phyloP scores from a whole-genome alignment of 1,140 invertebrate species.

The Palaemon carinicauda region DNA sequence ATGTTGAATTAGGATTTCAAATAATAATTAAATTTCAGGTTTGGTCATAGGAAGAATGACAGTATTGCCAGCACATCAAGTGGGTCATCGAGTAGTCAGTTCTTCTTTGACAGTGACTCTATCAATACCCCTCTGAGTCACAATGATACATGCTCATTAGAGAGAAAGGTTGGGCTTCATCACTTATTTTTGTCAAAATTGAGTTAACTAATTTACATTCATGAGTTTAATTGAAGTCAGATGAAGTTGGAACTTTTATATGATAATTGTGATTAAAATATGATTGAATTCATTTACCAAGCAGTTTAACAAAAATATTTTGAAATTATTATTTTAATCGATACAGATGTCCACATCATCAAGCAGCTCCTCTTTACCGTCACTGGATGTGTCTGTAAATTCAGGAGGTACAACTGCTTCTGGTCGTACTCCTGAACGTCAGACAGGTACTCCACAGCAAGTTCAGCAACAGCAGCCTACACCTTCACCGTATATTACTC shows the following conservation, averaged over 20 bases:
- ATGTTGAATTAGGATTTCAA: background rate
- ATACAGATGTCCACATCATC: slow-evolving; percentile 75
- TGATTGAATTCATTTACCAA: background rate
- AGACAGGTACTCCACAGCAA: background rate
- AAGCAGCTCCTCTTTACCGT: slow-evolving; percentile 80
- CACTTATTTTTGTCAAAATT: background rate
- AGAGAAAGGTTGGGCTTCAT: slow-evolving; percentile 65
- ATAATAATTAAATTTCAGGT: slow-evolving; percentile 61
- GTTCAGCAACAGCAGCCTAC: slow-evolving; percentile 4
- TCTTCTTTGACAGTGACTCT: slow-evolving; percentile 81
- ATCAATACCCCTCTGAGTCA: slow-evolving; percentile 49
- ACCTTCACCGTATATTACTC: slow-evolving; percentile 66
- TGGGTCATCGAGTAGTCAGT: slow-evolving; percentile 75
- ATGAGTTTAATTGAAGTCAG: background rate
- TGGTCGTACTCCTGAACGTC: slow-evolving; percentile 50
- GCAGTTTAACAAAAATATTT: too few relatives aligned
- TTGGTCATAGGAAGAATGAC: slow-evolving; percentile 84
- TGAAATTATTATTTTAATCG: background rate
- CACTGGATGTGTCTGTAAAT: slow-evolving; percentile 76
- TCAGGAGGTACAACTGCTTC: slow-evolving; percentile 63
- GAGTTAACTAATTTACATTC: background rate
- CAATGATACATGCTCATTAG: slow-evolving; percentile 70
- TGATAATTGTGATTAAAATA: background rate
- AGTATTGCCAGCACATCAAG: slow-evolving; percentile 90
- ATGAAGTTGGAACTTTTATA: background rate